Conservation (phyloP, 2,113 vertebrate genomes). For the Corythaixoides concolor region DNA sequence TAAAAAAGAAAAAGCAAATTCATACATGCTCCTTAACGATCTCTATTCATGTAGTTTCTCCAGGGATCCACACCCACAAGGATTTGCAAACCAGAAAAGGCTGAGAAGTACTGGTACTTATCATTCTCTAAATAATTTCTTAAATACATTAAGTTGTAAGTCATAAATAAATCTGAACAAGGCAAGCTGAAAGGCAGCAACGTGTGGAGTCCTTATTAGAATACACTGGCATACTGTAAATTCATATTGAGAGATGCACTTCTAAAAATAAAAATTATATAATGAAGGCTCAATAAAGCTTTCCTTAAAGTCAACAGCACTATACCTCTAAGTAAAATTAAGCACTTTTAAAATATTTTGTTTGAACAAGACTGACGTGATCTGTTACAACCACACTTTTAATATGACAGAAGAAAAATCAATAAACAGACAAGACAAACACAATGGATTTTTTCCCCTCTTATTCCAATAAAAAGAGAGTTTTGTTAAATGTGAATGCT, state of each 20-base stretch:
- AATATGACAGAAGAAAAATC: neutral
- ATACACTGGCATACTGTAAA: neutral
- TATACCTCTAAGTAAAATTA: neutral
- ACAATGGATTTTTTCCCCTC: neutral
- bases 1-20: neutral
- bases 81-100: neutral
- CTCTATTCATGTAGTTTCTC: neutral
- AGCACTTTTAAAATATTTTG: neutral
- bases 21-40: neutral
- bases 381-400: neutral
- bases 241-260: neutral
- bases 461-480: neutral
- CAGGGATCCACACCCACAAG: neutral
- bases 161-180: neutral
- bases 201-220: neutral
- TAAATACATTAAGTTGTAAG: neutral
- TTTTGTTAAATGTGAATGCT: neutral
- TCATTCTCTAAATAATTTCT: neutral
- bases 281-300: neutral
- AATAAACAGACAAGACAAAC: neutral
- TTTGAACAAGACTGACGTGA: neutral
- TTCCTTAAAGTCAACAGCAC: neutral
- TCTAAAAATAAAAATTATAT: slow-evolving; percentile 28
- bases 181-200: neutral
- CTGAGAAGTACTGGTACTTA: neutral